Conservation (phyloP, 2,888 invertebrate genomes). For the Cacoxenus indagator region DNA sequence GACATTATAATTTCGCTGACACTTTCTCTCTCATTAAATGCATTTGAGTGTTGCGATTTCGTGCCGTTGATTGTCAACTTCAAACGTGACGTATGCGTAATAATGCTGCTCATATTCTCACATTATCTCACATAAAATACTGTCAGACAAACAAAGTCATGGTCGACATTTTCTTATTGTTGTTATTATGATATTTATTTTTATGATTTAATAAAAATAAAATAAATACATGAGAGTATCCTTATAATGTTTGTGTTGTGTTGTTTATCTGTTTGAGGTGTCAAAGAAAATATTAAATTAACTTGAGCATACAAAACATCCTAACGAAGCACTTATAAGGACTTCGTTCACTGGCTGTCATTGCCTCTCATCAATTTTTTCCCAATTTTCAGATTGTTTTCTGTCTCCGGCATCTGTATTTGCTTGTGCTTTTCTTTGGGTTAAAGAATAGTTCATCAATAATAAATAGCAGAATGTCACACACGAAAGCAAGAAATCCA, state of each 20-base stretch:
- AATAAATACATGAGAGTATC: not conserved
- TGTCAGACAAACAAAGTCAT: not conserved
- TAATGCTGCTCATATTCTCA: not conserved
- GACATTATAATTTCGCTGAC: not conserved
- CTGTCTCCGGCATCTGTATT: not conserved
- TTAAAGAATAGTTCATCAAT: conserved; percentile 43
- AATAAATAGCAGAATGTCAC: conserved; percentile 27
- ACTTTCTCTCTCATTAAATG: not conserved
- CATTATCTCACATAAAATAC: not conserved
- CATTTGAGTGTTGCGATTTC: not conserved
- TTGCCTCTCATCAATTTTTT: not conserved
- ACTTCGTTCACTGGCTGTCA: conserved; percentile 20
- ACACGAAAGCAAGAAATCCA: not conserved
- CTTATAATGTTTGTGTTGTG: not conserved
- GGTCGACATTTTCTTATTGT: not conserved
- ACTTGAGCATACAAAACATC: conserved; percentile 49
- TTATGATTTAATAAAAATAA: too few relatives aligned
- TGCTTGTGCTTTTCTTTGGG: conserved; percentile 14
- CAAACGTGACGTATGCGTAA: not conserved
- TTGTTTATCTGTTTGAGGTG: not conserved
- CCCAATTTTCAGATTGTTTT: not conserved
- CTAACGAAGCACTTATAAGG: conserved; percentile 58
- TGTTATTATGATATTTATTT: not conserved
- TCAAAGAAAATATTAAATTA: conserved; percentile 55
- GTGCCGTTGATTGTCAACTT: not conserved